Conservation (phyloP, 2,113 vertebrate genomes). For the Egretta garzetta region DNA sequence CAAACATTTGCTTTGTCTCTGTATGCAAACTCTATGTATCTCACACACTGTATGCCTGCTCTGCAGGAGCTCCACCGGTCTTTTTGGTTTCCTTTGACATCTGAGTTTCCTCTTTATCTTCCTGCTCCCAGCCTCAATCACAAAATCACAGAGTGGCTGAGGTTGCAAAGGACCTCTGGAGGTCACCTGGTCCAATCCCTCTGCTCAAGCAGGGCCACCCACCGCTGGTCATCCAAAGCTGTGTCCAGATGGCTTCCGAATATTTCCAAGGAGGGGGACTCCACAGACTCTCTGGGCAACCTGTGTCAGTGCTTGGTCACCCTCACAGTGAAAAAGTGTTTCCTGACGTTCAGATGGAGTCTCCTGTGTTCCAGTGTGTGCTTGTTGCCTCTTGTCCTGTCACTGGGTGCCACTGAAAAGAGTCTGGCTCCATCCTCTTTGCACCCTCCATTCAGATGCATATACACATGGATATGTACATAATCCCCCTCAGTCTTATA, state of each 20-base stretch:
- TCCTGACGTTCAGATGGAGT: neutral
- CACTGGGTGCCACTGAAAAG: no score
- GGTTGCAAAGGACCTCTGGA: neutral
- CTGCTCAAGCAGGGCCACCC: neutral
- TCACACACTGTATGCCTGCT: neutral
- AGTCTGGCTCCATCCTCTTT: rapidly evolving
- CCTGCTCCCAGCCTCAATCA: neutral
- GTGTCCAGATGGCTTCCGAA: neutral
- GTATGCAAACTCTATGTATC: neutral
- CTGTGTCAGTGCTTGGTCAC: neutral
- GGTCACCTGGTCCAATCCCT: rapidly evolving
- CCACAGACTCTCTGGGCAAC: neutral
- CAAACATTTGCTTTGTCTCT: neutral
- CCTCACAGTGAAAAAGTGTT: neutral
- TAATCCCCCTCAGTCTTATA: neutral
- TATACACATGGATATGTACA: no score
- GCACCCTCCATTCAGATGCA: rapidly evolving
- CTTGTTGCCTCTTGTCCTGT: neutral
- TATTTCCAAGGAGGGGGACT: neutral
- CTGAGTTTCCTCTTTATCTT: neutral
- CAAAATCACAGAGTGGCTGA: neutral
- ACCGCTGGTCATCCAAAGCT: rapidly evolving
- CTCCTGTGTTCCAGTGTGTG: neutral
- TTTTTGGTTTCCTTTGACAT: neutral
- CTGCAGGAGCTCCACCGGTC: neutral